Base-by-base conservation (phyloP, 2,113 vertebrate species). In the Drymodes brunneopygia region DNA sequence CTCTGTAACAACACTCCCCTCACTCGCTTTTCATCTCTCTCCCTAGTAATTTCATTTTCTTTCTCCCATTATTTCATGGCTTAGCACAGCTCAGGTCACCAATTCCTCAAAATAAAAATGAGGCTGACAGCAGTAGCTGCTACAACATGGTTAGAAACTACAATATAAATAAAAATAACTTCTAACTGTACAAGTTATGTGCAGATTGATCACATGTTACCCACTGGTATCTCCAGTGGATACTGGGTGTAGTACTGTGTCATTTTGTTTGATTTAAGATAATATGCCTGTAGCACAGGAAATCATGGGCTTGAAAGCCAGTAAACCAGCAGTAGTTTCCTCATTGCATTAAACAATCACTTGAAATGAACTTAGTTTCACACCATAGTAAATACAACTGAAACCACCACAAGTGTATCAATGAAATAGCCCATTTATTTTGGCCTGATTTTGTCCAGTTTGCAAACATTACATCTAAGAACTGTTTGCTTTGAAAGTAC, bases 341-440 rank as follows among this genome's bases (percentile, higher is more conserved):
- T 71, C n/a, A 35, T 19, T 65, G 47, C 48, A 84, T 33, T 56
- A 86, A 80, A 54, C 42, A 86, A 65, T 61, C 48, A 27, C 79
- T 82, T 92, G 28, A 71, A 87, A 86, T 73, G 33, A 51, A 57
- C 91, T 85, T 85, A n/a, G 84, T 90, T 92, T 83, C 70, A 95
- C 42, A 86, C 44, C 38, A 19, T 45, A 65, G 48, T n/a, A 92
- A 69, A 27, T 79, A 60, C 56, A 95, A 47, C n/a, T 74, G 75
- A 87, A 91, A 66, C 57, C 38, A 50, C 21, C 44, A 82, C 2
- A 12, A 51, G 31, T 19, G 40, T 53, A 35, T 45, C 74, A 73
- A 77, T 35, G 29, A 88, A 89, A 72, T 2, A 70, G 10, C 7
- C 31, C n/a, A 12, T 91, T 91, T 62, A 38, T 75, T 90, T 67